Evolutionary conservation across 2,888 invertebrate species (phyloP).

Genomic region (Carpatolechia fugitivella): DNA sequence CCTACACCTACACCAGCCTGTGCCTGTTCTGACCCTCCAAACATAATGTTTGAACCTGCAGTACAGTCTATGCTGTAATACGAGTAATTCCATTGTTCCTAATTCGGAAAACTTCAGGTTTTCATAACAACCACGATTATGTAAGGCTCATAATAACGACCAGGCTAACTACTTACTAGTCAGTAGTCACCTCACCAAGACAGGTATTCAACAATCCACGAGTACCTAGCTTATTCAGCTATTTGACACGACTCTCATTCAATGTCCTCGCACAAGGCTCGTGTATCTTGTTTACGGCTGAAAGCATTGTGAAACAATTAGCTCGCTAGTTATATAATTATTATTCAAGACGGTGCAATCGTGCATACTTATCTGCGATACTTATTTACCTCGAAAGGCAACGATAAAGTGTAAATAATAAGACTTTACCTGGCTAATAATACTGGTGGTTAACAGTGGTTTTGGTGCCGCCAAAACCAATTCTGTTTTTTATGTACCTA

Average conservation of each 20-base stretch:
- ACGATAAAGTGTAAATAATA: not conserved
- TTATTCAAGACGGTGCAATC: slow-evolving; percentile 2
- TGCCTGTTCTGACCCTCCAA: slow-evolving; percentile 33
- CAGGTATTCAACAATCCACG: not conserved
- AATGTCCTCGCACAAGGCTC: not conserved
- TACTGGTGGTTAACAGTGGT: too few species aligned
- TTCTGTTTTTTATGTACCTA: too few species aligned
- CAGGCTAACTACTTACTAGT: not conserved
- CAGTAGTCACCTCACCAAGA: not conserved
- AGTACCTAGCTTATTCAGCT: not conserved
- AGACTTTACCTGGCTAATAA: too few species aligned
- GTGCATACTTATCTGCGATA: not conserved
- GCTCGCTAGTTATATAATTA: not conserved
- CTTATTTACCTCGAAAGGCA: not conserved
- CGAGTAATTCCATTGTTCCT: slow-evolving; percentile 1
- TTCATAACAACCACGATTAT: not conserved
- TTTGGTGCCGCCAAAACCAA: too few species aligned
- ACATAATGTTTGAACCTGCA: slow-evolving; percentile 29
- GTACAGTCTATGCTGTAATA: not conserved
- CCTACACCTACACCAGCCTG: slow-evolving; percentile 23
- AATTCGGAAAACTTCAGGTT: slow-evolving; percentile 6
- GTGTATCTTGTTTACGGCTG: slow-evolving; percentile 6
- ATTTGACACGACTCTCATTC: slow-evolving; percentile 1
- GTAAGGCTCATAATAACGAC: not conserved
- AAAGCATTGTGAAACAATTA: slow-evolving; percentile 3